Conservation (phyloP, 2,888 invertebrate genomes). For the Rotaria socialis region DNA sequence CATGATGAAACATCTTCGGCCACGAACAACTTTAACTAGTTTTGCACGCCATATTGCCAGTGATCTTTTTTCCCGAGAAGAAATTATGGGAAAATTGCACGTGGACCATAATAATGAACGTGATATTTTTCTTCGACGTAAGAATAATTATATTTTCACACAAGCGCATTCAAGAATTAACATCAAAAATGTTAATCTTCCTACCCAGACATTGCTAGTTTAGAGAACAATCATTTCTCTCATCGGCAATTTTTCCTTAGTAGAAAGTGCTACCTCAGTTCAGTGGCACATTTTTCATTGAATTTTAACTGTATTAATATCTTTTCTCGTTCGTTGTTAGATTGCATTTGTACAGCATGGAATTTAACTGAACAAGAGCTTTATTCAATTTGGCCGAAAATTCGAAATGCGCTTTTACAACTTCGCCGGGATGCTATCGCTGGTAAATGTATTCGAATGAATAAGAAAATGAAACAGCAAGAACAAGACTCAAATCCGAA, state of each 20-base stretch:
- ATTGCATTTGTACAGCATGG: constrained; percentile 20
- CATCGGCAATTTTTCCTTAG: no score
- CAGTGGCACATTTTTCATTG: no score
- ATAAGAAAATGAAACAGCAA: not conserved
- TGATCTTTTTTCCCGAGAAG: constrained; percentile 10
- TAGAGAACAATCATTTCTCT: no score
- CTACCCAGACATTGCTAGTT: no score
- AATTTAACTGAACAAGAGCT: not conserved
- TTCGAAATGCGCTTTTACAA: not conserved
- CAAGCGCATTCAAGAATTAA: not conserved
- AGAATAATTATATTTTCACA: not conserved
- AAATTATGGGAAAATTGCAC: constrained; percentile 6
- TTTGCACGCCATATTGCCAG: not conserved
- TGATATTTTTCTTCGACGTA: not conserved
- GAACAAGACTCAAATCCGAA: not conserved
- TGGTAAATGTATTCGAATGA: constrained; percentile 33
- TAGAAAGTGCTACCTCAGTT: no score
- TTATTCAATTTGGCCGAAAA: not conserved
- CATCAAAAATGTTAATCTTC: no score
- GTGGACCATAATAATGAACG: not conserved
- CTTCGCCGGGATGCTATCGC: constrained; percentile 8
- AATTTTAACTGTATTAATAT: no score
- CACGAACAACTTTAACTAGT: not conserved
- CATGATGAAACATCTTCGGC: constrained; percentile 35
- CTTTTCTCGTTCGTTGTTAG: no score